phyloP scores from a whole-genome alignment of 2,888 invertebrate species.

The Poecilus cupreus region DNA sequence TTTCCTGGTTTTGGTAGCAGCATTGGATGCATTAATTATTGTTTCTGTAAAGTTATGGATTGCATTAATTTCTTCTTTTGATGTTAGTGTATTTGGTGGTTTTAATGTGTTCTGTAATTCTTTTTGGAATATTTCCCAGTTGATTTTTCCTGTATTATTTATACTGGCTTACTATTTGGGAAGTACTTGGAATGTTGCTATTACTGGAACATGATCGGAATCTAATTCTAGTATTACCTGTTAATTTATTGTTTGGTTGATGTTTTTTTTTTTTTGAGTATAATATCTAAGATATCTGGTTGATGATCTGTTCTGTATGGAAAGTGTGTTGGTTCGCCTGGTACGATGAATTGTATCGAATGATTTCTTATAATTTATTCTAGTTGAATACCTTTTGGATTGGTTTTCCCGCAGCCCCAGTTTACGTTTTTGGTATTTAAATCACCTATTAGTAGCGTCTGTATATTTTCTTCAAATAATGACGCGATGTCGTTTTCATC shows the following conservation, averaged over 20 bases:
- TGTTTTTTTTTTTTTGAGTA: constrained; percentile 53
- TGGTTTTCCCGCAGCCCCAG: constrained; percentile 57
- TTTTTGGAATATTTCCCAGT: no score
- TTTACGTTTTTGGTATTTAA: constrained; percentile 51
- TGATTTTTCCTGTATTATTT: not conserved
- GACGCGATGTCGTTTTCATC: constrained; percentile 45
- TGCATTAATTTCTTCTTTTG: not conserved
- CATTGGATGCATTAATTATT: not conserved
- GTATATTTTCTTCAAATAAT: constrained; percentile 20
- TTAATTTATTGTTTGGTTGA: constrained; percentile 51
- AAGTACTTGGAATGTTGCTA: not conserved
- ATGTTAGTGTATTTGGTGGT: not conserved
- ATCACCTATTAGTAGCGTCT: constrained; percentile 52
- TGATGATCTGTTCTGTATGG: constrained; percentile 53
- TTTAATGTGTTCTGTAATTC: no score
- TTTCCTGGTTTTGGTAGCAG: not conserved
- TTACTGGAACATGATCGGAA: no score
- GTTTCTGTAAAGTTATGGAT: not conserved
- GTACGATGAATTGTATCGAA: constrained; percentile 47
- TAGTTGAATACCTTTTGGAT: constrained; percentile 50
- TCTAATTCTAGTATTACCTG: constrained; percentile 53
- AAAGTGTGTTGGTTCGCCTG: constrained; percentile 56
- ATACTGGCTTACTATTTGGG: not conserved
- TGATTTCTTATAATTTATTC: constrained; percentile 34
- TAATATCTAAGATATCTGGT: constrained; percentile 56